Base-by-base conservation (phyloP, 2,888 invertebrate species). In the Cetonia aurata region DNA sequence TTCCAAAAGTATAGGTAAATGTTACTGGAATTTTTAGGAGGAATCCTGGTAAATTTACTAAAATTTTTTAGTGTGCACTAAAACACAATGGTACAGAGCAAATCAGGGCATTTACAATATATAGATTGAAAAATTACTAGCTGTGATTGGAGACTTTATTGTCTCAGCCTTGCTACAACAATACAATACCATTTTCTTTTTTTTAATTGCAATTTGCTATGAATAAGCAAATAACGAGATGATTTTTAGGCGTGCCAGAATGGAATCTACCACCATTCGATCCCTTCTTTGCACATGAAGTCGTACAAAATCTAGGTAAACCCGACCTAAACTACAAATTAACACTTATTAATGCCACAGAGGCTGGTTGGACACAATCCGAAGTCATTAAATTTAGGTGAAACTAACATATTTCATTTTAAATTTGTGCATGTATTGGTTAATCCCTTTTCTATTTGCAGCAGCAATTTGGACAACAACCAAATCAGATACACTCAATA, bases 401-500 rank as follows among this genome's bases (percentile, higher is more conserved):
- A 13, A 12, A 13, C 13, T 41, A 8, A 60, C 13, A 42, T 44
- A n/a, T 3, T 3, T 13, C 33, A 33, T 1, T 31, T 55, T n/a
- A 13, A 8, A 4, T 37, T n/a, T 2, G 4, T n/a, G 10, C 10
- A 2, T 3, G 31, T 12, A 25, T 3, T 13, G 3, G 1, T 42
- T n/a, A n/a, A n/a, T n/a, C n/a, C n/a, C n/a, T 17, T 10, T n/a
- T n/a, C 15, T 33, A 59, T 25, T 80, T 86, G 69, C 84, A 92
- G 92, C 80, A 90, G 89, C 9, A 91, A 93, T 80, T 86, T 88
- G 82, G 86, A 87, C 10, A 89, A 90, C 76, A 85, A 90, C 71
- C 86, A 87, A 53, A 89, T 95, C 3, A 88, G 92, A 70, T 93
- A 93, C 79, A 91, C 93, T 0, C 95, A 95, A 83, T 92, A 91